A percentile compares a stretch with the other conserved stretches of the same genome.
phyloP scores from a whole-genome alignment of 2,113 vertebrate genomes.

The Zosterops pallidus region DNA sequence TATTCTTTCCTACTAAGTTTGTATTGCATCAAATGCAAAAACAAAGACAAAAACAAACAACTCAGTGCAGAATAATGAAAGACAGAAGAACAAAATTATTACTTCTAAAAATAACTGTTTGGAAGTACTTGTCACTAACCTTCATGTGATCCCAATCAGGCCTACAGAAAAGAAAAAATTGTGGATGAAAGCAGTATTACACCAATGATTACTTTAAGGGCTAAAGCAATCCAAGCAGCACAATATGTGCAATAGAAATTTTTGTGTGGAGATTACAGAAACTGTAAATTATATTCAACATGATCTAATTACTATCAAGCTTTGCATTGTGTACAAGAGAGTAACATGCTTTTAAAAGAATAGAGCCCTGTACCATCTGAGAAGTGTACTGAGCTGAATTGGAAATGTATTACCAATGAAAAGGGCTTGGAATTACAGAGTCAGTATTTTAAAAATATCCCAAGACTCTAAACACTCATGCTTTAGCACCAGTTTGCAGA shows the following conservation, averaged over 20 bases:
- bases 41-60: background rate
- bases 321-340: background rate
- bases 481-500: background rate
- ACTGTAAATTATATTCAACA: background rate
- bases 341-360: background rate
- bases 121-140: background rate
- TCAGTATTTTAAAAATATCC: background rate
- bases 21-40: background rate
- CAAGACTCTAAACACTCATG: rapidly evolving
- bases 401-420: background rate
- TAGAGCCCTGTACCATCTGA: background rate
- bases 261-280: background rate
- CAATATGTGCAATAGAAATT: background rate
- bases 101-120: background rate
- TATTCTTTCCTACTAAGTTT: background rate
- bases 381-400: background rate
- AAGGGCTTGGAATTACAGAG: background rate
- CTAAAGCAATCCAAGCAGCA: background rate
- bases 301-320: background rate
- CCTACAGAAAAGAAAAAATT: background rate
- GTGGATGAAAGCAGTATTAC: background rate
- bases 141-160: background rate
- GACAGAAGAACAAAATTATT: background rate
- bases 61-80: background rate
- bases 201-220: background rate